These are phyloP conservation scores for Pelochelys cantorii DNA, from an alignment of 2,797 vertebrate genomes.

Conservation along the genomic window DNA sequence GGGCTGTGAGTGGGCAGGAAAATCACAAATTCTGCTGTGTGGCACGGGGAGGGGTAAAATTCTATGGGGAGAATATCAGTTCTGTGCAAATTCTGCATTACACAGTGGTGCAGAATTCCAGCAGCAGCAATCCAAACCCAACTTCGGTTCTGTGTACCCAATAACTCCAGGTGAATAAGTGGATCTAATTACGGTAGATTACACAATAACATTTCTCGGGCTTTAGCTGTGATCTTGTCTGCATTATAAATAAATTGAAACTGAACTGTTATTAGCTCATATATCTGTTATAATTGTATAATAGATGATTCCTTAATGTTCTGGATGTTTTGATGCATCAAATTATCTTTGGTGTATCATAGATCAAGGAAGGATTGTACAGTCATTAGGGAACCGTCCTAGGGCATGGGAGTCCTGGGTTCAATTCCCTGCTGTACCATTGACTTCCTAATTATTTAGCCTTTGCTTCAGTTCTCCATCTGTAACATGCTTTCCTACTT, in stretches of 20 bases:
- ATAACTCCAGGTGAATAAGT: too few species aligned
- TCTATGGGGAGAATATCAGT: too few species aligned
- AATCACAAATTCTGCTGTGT: too few species aligned
- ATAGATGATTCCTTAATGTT: neutral
- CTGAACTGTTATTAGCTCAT: neutral
- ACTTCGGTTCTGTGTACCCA: too few species aligned
- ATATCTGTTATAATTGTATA: neutral
- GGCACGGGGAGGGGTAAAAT: too few species aligned
- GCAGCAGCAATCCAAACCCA: too few species aligned
- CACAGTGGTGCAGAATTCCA: too few species aligned
- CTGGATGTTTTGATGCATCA: neutral
- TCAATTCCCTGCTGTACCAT: neutral
- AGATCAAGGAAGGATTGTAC: neutral
- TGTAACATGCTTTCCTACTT: neutral
- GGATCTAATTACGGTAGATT: neutral
- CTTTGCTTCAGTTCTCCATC: neutral
- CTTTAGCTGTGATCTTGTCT: neutral
- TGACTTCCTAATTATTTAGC: neutral
- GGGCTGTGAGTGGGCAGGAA: neutral
- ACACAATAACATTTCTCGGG: neutral
- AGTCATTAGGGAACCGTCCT: neutral
- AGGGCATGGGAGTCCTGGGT: neutral
- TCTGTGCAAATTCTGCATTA: too few species aligned
- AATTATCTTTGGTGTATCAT: neutral
- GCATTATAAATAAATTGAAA: neutral